Conservation (phyloP, 2,888 invertebrate species). For the Blomia tropicalis region DNA sequence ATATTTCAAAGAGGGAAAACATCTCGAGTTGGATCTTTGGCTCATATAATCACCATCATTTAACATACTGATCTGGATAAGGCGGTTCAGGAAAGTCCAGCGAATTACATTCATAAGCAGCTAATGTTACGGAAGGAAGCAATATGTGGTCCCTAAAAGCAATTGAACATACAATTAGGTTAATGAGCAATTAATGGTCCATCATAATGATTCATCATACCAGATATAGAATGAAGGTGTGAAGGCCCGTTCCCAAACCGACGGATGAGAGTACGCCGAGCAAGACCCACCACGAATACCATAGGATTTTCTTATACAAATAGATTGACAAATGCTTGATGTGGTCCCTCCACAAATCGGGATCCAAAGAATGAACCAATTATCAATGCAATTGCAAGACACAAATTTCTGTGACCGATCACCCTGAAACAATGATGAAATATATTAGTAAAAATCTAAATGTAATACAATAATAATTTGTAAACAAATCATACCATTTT, state of each 20-base stretch:
- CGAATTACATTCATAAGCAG: conserved; percentile 89
- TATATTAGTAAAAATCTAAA: conserved; percentile 39
- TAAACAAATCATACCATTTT: conserved; percentile 13
- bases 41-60: not conserved
- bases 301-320: conserved; percentile 37
- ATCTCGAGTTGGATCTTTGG: too few relatives aligned
- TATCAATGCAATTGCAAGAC: conserved; percentile 14
- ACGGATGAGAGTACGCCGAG: conserved; percentile 91
- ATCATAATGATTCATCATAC: conserved; percentile 32
- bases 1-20: conserved; percentile 31
- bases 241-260: conserved; percentile 91
- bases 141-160: conserved; percentile 78
- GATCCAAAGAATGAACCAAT: not conserved
- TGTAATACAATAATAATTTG: not conserved
- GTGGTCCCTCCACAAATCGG: conserved; percentile 27
- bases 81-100: conserved; percentile 93
- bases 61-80: conserved; percentile 73
- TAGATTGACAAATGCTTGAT: conserved; percentile 24
- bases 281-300: conserved; percentile 79
- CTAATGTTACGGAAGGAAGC: conserved; percentile 91
- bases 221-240: conserved; percentile 92
- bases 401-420: conserved; percentile 14
- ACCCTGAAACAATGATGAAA: conserved; percentile 39
- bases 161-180: not conserved
- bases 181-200: not conserved